Conservation (phyloP, 2,797 vertebrate species). For the Pogonophryne albipinna region DNA sequence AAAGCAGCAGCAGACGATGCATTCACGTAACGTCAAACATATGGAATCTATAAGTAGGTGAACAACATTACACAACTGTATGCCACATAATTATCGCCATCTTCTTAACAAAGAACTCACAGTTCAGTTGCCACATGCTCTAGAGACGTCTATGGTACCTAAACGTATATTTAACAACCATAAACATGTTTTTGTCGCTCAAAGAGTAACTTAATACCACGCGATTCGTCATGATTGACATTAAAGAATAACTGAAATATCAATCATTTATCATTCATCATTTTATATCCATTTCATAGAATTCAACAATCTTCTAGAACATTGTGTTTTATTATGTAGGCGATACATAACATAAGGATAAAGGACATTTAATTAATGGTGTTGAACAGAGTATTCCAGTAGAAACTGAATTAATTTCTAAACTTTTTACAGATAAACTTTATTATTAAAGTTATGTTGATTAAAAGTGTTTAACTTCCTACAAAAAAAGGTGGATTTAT, state of each 20-base stretch:
- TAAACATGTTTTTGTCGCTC: not conserved
- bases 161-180: not conserved
- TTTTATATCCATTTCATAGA: too few species aligned
- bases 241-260: not conserved
- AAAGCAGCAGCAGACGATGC: constrained; percentile 12
- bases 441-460: not conserved
- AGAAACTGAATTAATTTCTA: not conserved
- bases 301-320: too few species aligned
- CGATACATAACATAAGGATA: not conserved
- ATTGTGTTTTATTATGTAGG: not conserved
- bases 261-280: too few species aligned
- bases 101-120: not conserved
- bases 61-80: not conserved
- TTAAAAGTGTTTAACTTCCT: not conserved
- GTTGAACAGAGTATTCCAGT: not conserved
- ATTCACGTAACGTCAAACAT: not conserved
- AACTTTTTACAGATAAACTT: not conserved
- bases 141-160: too few species aligned
- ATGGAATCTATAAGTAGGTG: not conserved
- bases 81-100: not conserved
- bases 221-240: not conserved
- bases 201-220: not conserved
- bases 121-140: not conserved
- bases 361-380: not conserved
- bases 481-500: not conserved